A percentile compares a stretch with the other conserved stretches of the same genome.
Evolutionary conservation across 2,113 vertebrate genomes (phyloP).

Genomic region (Theristicus caerulescens): DNA sequence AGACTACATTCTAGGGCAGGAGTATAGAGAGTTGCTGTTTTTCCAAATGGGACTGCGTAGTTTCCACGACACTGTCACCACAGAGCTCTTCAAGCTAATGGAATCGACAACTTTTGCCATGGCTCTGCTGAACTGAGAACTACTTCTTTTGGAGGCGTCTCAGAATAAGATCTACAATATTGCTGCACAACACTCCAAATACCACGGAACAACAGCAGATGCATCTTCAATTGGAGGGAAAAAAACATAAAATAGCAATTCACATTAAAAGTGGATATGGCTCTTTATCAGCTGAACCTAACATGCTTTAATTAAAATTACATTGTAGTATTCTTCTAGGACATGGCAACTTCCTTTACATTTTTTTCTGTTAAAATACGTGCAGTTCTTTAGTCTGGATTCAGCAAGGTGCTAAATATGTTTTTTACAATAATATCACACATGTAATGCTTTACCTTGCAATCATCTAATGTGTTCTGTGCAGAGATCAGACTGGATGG

Average conservation of each 20-base stretch:
- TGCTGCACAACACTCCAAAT: not conserved
- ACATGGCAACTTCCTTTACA: not conserved
- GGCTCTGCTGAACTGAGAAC: not conserved
- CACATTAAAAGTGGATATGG: not conserved
- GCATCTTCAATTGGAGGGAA: not conserved
- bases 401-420: not conserved
- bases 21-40: not conserved
- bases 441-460: slow-evolving; percentile 74
- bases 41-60: not conserved
- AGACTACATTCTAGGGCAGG: not conserved
- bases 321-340: not conserved
- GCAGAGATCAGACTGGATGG: slow-evolving; percentile 74
- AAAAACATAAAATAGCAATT: not conserved
- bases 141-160: not conserved
- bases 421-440: not conserved
- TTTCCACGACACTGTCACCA: not conserved
- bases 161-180: not conserved
- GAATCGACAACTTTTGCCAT: not conserved
- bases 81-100: slow-evolving; percentile 19
- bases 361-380: not conserved
- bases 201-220: not conserved
- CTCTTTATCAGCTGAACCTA: not conserved
- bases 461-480: slow-evolving; percentile 70
- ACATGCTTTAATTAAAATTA: not conserved
- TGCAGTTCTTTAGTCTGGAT: not conserved